Percentiles rank a stretch among this genome's conserved stretches.
phyloP scores from a whole-genome alignment of 2,113 vertebrate species.

The Plotosus lineatus region DNA sequence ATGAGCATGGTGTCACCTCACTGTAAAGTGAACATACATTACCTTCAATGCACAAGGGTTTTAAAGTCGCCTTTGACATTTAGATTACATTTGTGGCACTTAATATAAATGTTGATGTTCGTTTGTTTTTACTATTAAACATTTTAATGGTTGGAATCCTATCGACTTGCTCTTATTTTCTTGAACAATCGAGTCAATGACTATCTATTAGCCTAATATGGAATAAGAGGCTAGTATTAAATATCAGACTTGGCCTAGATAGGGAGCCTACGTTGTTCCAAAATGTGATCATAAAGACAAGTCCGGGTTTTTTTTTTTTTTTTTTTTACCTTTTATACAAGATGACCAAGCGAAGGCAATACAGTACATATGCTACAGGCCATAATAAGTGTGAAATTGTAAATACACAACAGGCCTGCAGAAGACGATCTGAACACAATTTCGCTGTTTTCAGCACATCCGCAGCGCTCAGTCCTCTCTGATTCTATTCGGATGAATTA shows the following conservation, averaged over 20 bases:
- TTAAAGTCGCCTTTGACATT: not conserved
- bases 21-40: not conserved
- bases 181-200: constrained; percentile 63
- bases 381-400: not conserved
- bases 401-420: constrained; percentile 3
- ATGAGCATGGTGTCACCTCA: constrained; percentile 4
- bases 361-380: constrained; percentile 21
- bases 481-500: not conserved
- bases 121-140: not conserved
- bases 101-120: not conserved
- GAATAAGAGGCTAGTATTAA: not conserved
- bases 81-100: constrained; percentile 49
- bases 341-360: not conserved
- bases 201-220: constrained; percentile 51
- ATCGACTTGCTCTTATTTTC: not conserved
- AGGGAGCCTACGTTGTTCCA: not conserved
- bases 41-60: not conserved
- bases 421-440: not conserved
- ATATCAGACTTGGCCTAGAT: not conserved
- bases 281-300: constrained; percentile 3
- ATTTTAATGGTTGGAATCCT: constrained; percentile 60
- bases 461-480: not conserved
- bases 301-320: not conserved
- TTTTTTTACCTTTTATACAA: constrained; percentile 3
- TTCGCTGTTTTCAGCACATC: not conserved